Evolutionary conservation across 1,140 invertebrate species (phyloP), one percentile per base, ranked within the genome.

Genomic region (Pectinophora gossypiella): DNA sequence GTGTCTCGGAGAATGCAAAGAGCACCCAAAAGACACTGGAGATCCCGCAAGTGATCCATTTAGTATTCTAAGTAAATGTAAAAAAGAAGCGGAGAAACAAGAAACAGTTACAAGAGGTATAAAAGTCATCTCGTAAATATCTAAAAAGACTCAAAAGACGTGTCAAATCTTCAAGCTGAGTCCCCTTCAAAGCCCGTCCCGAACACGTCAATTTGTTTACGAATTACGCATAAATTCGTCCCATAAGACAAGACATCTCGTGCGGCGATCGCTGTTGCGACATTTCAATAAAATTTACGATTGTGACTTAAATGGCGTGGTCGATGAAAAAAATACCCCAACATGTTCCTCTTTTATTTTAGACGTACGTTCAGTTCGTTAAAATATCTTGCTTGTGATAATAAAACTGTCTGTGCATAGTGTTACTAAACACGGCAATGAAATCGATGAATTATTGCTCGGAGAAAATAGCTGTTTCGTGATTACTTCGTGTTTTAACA

Each of bases 281-380:
- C 81, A 80, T 84, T 87, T 87, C 80, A 87, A 87, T 87, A 85
- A 87, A 85, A 87, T 87, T 87, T 87, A 87, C 84, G 81, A 82
- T 84, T 76, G 65, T 81, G 81, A 85, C 84, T 85, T 76, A 85
- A 86, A 85, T 77, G 76, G 73, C 75, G 69, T 76, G 68, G 80
- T 64, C 72, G 72, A 72, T 76, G 76, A 70, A 85, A 77, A 85
- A 87, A 83, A 74, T 72, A 66, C 58, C 64, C 59, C 64, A 52
- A 76, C 72, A 71, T 82, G 73, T 77, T 66, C 69, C 68, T 68
- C 72, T 77, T 84, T 83, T 78, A 78, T 80, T 84, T 80, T 76
- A 76, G 70, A 73, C 64, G 61, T 70, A 70, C 68, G 62, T 55
- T 61, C 50, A 57, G 61, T 85, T 86, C 83, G 83, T 86, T 86